These are phyloP conservation scores for Arenaria interpres DNA, from an alignment of 2,113 vertebrate species.

Conservation along the genomic window DNA sequence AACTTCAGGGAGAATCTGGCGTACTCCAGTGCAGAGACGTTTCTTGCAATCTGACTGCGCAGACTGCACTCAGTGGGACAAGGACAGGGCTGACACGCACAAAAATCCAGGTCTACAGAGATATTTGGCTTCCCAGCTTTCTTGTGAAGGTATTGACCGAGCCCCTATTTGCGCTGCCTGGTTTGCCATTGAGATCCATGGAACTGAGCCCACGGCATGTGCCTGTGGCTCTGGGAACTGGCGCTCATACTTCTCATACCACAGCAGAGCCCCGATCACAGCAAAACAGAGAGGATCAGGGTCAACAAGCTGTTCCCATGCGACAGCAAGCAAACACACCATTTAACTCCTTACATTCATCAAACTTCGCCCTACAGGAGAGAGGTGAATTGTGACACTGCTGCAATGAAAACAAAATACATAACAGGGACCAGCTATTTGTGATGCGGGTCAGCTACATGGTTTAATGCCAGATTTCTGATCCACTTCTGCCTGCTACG, in stretches of 20 bases:
- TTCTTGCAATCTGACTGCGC: background rate
- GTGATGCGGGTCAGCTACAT: background rate
- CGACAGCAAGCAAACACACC: background rate
- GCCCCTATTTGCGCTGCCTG: background rate
- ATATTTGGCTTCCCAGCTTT: background rate
- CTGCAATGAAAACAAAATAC: background rate
- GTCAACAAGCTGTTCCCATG: slow-evolving; percentile 49
- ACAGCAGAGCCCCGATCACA: background rate
- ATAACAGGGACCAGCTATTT: background rate
- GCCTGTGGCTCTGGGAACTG: background rate
- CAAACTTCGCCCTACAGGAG: background rate
- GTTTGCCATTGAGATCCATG: background rate
- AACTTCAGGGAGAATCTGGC: background rate
- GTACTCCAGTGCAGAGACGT: background rate
- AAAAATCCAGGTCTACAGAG: background rate
- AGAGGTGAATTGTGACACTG: background rate
- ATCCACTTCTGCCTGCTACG: background rate
- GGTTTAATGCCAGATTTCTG: background rate
- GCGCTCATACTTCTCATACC: background rate
- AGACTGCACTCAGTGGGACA: background rate
- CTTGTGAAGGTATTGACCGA: background rate
- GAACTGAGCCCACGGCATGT: background rate
- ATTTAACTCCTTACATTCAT: slow-evolving; percentile 20
- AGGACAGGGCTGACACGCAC: background rate
- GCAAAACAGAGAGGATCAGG: slow-evolving; percentile 8